Percentiles rank a stretch among this genome's conserved stretches.
These are phyloP conservation scores for Meloidogyne hapla DNA, from an alignment of 1,140 invertebrate species.

Conservation along the genomic window DNA sequence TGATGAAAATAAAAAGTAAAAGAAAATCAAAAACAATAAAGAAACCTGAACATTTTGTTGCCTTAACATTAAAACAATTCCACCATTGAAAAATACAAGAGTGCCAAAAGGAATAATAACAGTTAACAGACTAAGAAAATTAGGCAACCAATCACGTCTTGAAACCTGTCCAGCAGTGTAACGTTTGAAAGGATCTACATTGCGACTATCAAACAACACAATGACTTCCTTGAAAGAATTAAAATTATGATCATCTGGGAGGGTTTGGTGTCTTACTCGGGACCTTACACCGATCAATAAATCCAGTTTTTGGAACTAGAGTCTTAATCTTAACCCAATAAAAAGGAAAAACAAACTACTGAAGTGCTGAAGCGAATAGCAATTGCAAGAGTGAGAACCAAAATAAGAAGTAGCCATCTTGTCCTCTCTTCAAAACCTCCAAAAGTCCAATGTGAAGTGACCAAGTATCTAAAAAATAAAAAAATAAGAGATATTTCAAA, in stretches of 20 bases:
- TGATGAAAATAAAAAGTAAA: conserved; percentile 20
- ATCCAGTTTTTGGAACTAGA: too few species aligned
- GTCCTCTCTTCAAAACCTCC: conserved; percentile 57
- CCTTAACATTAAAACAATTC: conserved; percentile 59
- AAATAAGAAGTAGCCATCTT: conserved; percentile 54
- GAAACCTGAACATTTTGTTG: conserved; percentile 58
- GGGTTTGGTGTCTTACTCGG: too few species aligned
- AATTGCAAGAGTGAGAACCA: conserved; percentile 42
- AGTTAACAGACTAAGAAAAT: conserved; percentile 52
- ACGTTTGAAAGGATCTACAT: conserved; percentile 36
- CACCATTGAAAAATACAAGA: conserved; percentile 61
- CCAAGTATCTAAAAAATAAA: conserved; percentile 23
- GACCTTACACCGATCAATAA: too few species aligned
- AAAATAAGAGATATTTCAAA: background rate
- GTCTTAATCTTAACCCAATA: too few species aligned
- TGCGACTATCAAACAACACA: conserved; percentile 34
- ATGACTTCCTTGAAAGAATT: conserved; percentile 41
- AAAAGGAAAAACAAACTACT: conserved; percentile 36
- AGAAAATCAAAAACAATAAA: background rate
- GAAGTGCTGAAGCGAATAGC: conserved; percentile 54
- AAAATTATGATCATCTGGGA: too few species aligned
- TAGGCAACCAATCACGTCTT: conserved; percentile 32
- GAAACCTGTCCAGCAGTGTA: conserved; percentile 30
- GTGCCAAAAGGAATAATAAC: conserved; percentile 58
- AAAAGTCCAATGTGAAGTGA: conserved; percentile 62